Evolutionary conservation across 2,797 vertebrate genomes (phyloP).

Genomic region (Oreortyx pictus): DNA sequence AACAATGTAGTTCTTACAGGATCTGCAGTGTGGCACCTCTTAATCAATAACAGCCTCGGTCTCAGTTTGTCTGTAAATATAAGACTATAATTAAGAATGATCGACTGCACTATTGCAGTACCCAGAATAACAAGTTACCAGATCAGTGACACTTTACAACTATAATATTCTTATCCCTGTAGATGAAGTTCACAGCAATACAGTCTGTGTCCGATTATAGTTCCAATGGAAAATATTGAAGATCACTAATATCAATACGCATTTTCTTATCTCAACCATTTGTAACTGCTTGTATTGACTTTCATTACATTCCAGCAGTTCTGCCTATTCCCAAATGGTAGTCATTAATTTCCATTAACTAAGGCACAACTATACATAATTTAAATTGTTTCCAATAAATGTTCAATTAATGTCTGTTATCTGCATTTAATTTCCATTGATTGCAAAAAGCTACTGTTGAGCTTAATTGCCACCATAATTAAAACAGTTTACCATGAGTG

Average conservation of each 20-base stretch:
- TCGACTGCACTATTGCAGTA: constrained; percentile 37
- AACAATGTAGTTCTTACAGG: constrained; percentile 54
- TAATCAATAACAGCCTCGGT: constrained; percentile 65
- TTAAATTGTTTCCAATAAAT: constrained; percentile 62
- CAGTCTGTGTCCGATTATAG: neutral
- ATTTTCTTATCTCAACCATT: constrained; percentile 49
- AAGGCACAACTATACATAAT: constrained; percentile 10
- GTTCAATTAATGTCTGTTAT: constrained; percentile 40
- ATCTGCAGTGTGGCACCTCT: constrained; percentile 60
- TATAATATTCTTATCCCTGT: neutral
- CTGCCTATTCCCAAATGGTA: neutral
- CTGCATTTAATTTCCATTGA: constrained; percentile 66
- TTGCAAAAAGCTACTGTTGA: constrained; percentile 41
- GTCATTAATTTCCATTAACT: constrained; percentile 65
- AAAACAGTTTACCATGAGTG: constrained; percentile 6
- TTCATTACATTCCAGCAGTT: constrained; percentile 46
- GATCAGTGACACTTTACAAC: constrained; percentile 39
- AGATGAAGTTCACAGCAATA: neutral
- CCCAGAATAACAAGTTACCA: neutral
- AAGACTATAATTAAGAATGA: constrained; percentile 54
- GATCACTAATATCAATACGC: constrained; percentile 72
- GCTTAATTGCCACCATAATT: constrained; percentile 35
- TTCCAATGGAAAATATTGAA: constrained; percentile 53
- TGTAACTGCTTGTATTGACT: constrained; percentile 65
- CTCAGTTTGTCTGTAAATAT: constrained; percentile 47